Conservation (phyloP, 2,113 vertebrate species). For the Prinia subflava region DNA sequence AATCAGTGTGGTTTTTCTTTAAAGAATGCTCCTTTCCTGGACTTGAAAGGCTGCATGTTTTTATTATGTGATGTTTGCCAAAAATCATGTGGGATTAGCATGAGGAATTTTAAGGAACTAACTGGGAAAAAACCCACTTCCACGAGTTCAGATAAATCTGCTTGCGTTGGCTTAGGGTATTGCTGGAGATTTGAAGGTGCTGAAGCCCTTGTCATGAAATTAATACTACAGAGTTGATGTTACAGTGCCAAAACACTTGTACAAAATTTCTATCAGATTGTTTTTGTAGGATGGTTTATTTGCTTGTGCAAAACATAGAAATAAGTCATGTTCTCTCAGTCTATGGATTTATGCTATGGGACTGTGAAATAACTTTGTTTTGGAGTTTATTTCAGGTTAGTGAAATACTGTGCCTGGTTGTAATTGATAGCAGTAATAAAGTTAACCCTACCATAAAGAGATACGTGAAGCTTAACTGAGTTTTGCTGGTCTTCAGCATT, state of each 20-base stretch:
- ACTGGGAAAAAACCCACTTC: not conserved
- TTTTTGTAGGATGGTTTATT: not conserved
- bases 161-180: not conserved
- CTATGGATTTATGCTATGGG: not conserved
- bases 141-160: not conserved
- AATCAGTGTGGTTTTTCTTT: not conserved
- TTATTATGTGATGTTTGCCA: not conserved
- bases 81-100: not conserved
- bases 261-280: not conserved
- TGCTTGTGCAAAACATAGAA: not conserved
- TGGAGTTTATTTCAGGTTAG: not conserved
- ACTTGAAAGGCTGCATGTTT: constrained; percentile 52
- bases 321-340: not conserved
- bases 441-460: not conserved
- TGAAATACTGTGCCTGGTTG: not conserved
- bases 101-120: not conserved
- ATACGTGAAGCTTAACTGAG: not conserved
- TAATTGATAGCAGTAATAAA: not conserved
- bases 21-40: constrained; percentile 51
- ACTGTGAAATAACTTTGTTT: not conserved
- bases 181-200: not conserved
- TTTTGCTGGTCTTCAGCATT: not conserved
- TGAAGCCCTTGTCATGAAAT: not conserved
- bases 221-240: not conserved
- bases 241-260: not conserved